Evolutionary conservation across 2,888 invertebrate species (phyloP).

Genomic region (Lasioglossum leucozonium): DNA sequence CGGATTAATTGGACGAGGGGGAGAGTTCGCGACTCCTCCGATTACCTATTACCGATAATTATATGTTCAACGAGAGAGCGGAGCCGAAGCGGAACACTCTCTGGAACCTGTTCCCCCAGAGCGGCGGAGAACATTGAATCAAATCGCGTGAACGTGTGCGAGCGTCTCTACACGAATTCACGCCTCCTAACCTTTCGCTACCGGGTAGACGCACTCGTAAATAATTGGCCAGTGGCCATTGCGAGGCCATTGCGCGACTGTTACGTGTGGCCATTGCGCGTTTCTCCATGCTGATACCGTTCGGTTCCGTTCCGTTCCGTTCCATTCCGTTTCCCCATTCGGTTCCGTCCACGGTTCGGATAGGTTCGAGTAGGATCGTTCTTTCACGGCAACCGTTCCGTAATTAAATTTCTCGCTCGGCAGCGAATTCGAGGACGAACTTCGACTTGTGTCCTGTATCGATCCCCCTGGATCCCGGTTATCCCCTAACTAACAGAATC

Average conservation of each 20-base stretch:
- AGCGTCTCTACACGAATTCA: slow-evolving; percentile 55
- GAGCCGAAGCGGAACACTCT: slow-evolving; percentile 37
- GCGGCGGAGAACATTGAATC: slow-evolving; percentile 65
- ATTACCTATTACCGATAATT: slow-evolving; percentile 73
- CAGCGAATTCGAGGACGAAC: not conserved
- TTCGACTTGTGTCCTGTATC: not conserved
- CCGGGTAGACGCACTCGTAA: slow-evolving; percentile 53
- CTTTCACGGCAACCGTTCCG: slow-evolving; percentile 37
- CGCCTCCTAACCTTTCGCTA: slow-evolving; percentile 69
- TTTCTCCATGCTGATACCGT: not conserved
- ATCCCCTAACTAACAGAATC: not conserved
- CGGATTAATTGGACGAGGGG: slow-evolving; percentile 62
- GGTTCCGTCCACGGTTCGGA: slow-evolving; percentile 14
- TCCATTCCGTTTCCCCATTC: too few relatives aligned
- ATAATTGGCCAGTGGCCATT: slow-evolving; percentile 49
- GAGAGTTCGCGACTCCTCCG: slow-evolving; percentile 42
- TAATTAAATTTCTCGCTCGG: slow-evolving; percentile 54
- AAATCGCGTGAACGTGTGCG: slow-evolving; percentile 61
- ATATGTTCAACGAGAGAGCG: slow-evolving; percentile 63
- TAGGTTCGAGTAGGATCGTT: not conserved
- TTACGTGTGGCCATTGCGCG: slow-evolving; percentile 16
- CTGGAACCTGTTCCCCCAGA: slow-evolving; percentile 67
- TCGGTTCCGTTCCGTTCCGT: slow-evolving; percentile 23
- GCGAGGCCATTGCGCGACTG: slow-evolving; percentile 29
- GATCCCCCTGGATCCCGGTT: not conserved